A percentile compares a stretch with the other conserved stretches of the same genome.
phyloP scores from a whole-genome alignment of 2,113 vertebrate genomes.

The Suricata suricatta region DNA sequence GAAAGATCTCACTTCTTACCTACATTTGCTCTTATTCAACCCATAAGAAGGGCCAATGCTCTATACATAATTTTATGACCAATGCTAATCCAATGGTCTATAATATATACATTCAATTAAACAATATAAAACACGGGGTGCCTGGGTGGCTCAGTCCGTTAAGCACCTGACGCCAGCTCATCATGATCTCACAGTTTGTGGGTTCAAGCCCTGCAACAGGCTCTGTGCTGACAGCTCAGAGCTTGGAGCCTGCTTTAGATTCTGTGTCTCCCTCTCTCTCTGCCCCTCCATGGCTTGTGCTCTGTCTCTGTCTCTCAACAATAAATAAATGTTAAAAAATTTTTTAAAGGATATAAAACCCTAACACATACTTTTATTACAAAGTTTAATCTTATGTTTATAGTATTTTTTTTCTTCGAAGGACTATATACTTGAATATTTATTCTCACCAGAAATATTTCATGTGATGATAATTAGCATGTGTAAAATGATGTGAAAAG shows the following conservation, averaged over 20 bases:
- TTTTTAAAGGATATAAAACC: not conserved
- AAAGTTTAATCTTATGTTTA: not conserved
- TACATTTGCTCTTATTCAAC: not conserved
- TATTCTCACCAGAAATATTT: slow-evolving; percentile 10
- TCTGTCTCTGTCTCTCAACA: too few species aligned
- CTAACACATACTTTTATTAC: not conserved
- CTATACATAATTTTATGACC: not conserved
- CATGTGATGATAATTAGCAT: not conserved
- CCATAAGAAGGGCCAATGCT: not conserved
- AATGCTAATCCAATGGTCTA: not conserved
- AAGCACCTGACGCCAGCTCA: too few species aligned
- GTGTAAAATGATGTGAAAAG: slow-evolving; percentile 38
- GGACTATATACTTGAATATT: not conserved
- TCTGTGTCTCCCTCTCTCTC: too few species aligned
- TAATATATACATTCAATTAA: not conserved
- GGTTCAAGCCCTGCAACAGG: too few species aligned
- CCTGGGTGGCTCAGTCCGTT: too few species aligned
- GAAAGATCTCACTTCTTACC: not conserved
- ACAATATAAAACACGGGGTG: not conserved
- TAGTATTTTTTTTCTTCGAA: slow-evolving; percentile 29
- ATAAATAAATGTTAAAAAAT: too few species aligned
- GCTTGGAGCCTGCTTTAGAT: too few species aligned
- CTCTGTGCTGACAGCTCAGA: too few species aligned
- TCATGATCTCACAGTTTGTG: too few species aligned
- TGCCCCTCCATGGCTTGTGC: too few species aligned